phyloP scores from a whole-genome alignment of 1,140 invertebrate genomes.

The Drosophila miranda region DNA sequence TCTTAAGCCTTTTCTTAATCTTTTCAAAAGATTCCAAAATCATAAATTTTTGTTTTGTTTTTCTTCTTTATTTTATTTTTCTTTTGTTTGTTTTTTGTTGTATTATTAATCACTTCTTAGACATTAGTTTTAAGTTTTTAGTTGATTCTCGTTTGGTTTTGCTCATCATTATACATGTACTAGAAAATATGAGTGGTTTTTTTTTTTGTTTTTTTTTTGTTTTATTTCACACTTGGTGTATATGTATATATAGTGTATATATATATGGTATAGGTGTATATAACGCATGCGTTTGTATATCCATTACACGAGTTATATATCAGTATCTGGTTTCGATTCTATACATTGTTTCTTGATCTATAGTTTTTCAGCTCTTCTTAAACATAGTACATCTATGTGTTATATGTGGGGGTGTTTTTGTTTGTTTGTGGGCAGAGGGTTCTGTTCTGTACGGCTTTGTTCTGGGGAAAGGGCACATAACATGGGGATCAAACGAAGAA shows the following conservation, averaged over 20 bases:
- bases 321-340: slow-evolving; percentile 47
- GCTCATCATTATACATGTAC: slow-evolving; percentile 61
- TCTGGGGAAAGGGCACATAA: too few species aligned
- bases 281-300: slow-evolving; percentile 66
- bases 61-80: slow-evolving; percentile 4
- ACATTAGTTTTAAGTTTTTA: slow-evolving; percentile 57
- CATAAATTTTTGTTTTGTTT: neutral
- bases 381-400: slow-evolving; percentile 34
- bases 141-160: slow-evolving; percentile 29
- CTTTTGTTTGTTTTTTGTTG: slow-evolving; percentile 16
- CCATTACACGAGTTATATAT: slow-evolving; percentile 59
- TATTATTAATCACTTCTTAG: slow-evolving; percentile 68
- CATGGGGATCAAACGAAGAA: slow-evolving; percentile 5
- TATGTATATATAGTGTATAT: slow-evolving; percentile 34
- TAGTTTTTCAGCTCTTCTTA: slow-evolving; percentile 66
- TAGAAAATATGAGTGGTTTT: slow-evolving; percentile 62
- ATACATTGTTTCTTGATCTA: slow-evolving; percentile 70
- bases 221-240: slow-evolving; percentile 59
- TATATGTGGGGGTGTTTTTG: neutral
- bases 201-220: slow-evolving; percentile 41
- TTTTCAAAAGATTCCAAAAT: neutral
- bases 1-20: neutral
- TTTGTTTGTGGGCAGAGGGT: neutral
- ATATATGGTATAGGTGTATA: slow-evolving; percentile 66
- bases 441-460: neutral